phyloP scores from a whole-genome alignment of 2,888 invertebrate genomes.

The Cybosia mesomella region DNA sequence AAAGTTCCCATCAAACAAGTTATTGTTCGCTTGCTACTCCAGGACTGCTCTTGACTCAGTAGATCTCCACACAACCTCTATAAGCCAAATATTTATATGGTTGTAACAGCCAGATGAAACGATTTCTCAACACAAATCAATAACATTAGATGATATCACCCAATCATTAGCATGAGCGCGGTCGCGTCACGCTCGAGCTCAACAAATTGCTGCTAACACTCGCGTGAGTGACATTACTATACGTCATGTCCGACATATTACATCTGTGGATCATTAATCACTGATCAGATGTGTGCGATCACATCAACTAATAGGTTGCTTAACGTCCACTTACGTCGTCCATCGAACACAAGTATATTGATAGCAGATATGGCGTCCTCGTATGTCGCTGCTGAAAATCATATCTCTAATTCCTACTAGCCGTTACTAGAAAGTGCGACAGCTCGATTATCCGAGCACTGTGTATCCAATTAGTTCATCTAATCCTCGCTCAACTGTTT shows the following conservation, averaged over 20 bases:
- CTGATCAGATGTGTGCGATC: constrained; percentile 11
- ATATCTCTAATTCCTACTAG: background rate
- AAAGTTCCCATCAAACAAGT: too few relatives aligned
- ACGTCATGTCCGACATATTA: constrained; percentile 22
- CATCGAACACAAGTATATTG: background rate
- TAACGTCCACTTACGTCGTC: constrained; percentile 9
- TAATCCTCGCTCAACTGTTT: too few relatives aligned
- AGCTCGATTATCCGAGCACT: too few relatives aligned
- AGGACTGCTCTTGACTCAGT: too few relatives aligned
- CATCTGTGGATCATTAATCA: constrained; percentile 16
- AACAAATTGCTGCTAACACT: constrained; percentile 14
- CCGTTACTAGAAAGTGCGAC: background rate
- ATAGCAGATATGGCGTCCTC: background rate
- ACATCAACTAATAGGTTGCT: constrained; percentile 6
- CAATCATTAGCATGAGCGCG: constrained; percentile 14
- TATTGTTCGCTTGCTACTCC: too few relatives aligned
- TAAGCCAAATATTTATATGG: background rate
- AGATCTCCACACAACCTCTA: background rate
- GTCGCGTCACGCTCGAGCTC: constrained; percentile 13
- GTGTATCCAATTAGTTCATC: too few relatives aligned
- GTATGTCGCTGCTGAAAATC: background rate
- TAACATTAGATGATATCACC: constrained; percentile 20
- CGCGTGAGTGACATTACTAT: constrained; percentile 18
- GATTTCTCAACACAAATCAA: constrained; percentile 13
- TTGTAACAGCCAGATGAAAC: background rate